Conservation (phyloP, 2,888 invertebrate genomes). For the Chrysolina americana region DNA sequence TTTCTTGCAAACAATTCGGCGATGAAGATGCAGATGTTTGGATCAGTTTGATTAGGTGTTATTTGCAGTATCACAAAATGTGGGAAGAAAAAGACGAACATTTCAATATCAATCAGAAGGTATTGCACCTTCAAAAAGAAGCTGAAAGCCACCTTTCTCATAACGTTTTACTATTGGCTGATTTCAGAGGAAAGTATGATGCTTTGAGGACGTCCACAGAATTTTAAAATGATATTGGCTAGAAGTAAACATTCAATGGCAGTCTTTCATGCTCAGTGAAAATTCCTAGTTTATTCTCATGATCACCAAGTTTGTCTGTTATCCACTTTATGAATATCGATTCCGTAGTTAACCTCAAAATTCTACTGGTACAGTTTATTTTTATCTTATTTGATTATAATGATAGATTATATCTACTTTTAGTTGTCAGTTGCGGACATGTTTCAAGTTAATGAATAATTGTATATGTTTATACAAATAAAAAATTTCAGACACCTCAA, state of each 20-base stretch:
- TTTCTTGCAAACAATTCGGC: conserved; percentile 79
- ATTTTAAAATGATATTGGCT: neutral
- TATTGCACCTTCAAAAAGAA: conserved; percentile 41
- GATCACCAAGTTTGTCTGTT: no score
- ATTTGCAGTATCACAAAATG: conserved; percentile 71
- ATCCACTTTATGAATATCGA: no score
- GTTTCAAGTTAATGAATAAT: no score
- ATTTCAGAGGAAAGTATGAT: conserved; percentile 50
- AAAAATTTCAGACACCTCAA: no score
- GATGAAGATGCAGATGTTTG: conserved; percentile 77
- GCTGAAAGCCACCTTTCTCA: conserved; percentile 42
- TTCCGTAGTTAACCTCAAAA: no score
- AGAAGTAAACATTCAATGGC: neutral
- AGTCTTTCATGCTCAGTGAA: no score
- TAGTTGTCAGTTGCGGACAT: no score
- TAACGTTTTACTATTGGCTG: conserved; percentile 45
- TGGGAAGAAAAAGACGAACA: conserved; percentile 74
- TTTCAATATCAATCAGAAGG: conserved; percentile 66
- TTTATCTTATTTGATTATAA: no score
- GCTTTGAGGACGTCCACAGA: neutral
- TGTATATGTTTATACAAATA: no score
- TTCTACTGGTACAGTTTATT: no score
- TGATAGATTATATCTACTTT: no score
- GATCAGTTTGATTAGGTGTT: conserved; percentile 77
- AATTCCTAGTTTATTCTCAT: no score